Base-by-base conservation (phyloP, 2,113 vertebrate species). In the Chaetura pelagica region DNA sequence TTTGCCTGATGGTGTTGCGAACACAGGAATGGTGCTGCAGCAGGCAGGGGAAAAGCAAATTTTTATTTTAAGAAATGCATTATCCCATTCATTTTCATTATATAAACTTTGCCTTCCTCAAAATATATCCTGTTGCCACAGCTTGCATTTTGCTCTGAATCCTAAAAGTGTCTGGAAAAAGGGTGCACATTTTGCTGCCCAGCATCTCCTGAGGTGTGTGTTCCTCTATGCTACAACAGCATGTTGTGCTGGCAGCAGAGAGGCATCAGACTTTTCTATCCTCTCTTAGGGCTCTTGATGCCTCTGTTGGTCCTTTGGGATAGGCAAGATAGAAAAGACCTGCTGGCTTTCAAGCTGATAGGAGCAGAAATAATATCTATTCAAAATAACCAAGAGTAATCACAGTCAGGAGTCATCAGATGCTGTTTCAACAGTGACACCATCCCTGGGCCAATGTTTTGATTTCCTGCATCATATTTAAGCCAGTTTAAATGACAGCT, bases 31-130 rank as follows among this genome's bases (percentile, higher is more conserved):
- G 4, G 15, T 68, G 48, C 29, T 0, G 0, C 44, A 83, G 48
- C 0, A 0, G 38, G 27, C 23, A 54, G 40, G 6, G 35, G 6
- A 92, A 21, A 35, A 71, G 15, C 0, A 0, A 2, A 0, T 27
- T 59, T 62, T 80, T 51, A 30, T 77, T 77, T 74, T 40, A 71
- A 59, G 30, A 12, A 40, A 19, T 58, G 19, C 5, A 46, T 78
- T 84, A 89, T 13, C 46, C 18, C 19, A 49, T 27, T 71, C 5
- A 20, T 82, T 81, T 93, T 67, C 51, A 27, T 66, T 1, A 30
- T n/a, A n/a, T 48, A 24, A 8, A 48, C 27, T 67, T 35, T 92
- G 40, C n/a, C 21, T 90, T 83, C 15, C 5, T 72, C 44, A 76
- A n/a, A 10, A 34, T 20, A 48, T 7, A 32, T 46, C 26, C 32